A percentile compares a stretch with the other conserved stretches of the same genome.
Evolutionary conservation across 92 coral and sea anemone species (phyloP).

Genomic region (Phenganax marumi): DNA sequence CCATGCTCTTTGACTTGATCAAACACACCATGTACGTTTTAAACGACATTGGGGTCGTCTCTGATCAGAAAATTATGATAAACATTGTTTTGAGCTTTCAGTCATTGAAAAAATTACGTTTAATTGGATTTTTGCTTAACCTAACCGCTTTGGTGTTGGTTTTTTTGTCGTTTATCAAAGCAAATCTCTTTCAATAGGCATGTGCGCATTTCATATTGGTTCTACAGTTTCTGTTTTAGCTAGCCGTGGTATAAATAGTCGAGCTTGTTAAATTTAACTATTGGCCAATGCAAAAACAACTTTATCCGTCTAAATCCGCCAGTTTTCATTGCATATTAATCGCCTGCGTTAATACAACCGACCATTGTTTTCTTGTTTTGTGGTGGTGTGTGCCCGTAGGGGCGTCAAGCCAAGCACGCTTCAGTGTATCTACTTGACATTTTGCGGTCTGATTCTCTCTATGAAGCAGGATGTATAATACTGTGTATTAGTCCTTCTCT

Average conservation of each 20-base stretch:
- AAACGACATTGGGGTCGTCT: not conserved
- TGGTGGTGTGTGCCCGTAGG: too few relatives aligned
- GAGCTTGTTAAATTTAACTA: too few relatives aligned
- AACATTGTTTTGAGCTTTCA: not conserved
- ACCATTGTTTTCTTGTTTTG: not conserved
- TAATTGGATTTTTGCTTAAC: constrained; percentile 27
- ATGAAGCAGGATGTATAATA: not conserved
- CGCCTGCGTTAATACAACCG: too few relatives aligned
- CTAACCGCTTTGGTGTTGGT: not conserved
- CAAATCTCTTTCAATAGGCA: too few relatives aligned
- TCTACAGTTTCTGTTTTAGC: too few relatives aligned
- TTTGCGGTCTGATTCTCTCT: not conserved
- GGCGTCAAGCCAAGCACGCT: too few relatives aligned
- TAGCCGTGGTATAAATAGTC: too few relatives aligned
- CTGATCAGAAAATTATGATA: not conserved
- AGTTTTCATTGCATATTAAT: too few relatives aligned
- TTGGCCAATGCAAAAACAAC: too few relatives aligned
- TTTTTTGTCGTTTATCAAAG: not conserved
- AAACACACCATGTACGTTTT: constrained; percentile 5
- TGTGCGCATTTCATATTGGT: too few relatives aligned
- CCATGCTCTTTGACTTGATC: not conserved
- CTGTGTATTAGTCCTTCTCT: too few relatives aligned
- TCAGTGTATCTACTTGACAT: not conserved
- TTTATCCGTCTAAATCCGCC: too few relatives aligned
- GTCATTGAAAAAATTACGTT: constrained; percentile 11